Conservation (phyloP, 2,888 invertebrate species). For the Herminia tarsipennalis region DNA sequence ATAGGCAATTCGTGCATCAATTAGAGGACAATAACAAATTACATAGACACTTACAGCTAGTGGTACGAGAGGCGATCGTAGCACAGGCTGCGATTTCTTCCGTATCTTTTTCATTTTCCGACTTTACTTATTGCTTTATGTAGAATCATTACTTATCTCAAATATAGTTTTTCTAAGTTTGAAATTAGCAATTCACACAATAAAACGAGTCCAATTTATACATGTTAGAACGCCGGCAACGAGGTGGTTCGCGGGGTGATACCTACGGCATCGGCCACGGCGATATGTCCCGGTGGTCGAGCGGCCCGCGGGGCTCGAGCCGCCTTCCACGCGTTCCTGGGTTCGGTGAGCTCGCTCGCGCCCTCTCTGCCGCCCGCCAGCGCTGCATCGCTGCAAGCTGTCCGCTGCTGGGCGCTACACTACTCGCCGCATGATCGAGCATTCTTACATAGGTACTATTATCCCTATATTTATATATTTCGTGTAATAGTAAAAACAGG, state of each 20-base stretch:
- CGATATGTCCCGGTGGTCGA: conserved; percentile 74
- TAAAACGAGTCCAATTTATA: not conserved
- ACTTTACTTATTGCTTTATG: too few species aligned
- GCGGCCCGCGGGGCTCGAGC: conserved; percentile 80
- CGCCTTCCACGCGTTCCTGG: conserved; percentile 94
- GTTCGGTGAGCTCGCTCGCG: conserved; percentile 97
- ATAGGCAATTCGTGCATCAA: too few species aligned
- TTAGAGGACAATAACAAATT: too few species aligned
- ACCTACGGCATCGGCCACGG: conserved; percentile 65
- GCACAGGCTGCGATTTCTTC: too few species aligned
- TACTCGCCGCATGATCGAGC: conserved; percentile 96
- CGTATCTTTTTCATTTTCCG: too few species aligned
- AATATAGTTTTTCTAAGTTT: too few species aligned
- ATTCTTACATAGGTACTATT: conserved; percentile 90
- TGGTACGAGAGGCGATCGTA: too few species aligned
- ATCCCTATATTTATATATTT: not conserved
- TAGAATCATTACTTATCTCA: too few species aligned
- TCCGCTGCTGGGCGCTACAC: conserved; percentile 96
- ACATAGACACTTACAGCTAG: too few species aligned
- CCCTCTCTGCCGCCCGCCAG: conserved; percentile 94
- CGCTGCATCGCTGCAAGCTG: conserved; percentile 95
- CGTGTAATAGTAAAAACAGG: not conserved
- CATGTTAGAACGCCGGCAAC: conserved; percentile 43
- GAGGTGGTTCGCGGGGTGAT: conserved; percentile 47
- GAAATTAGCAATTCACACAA: too few species aligned